Percentiles rank a stretch among this genome's conserved stretches.
Evolutionary conservation across 2,113 vertebrate genomes (phyloP).

Genomic region (Alces alces): DNA sequence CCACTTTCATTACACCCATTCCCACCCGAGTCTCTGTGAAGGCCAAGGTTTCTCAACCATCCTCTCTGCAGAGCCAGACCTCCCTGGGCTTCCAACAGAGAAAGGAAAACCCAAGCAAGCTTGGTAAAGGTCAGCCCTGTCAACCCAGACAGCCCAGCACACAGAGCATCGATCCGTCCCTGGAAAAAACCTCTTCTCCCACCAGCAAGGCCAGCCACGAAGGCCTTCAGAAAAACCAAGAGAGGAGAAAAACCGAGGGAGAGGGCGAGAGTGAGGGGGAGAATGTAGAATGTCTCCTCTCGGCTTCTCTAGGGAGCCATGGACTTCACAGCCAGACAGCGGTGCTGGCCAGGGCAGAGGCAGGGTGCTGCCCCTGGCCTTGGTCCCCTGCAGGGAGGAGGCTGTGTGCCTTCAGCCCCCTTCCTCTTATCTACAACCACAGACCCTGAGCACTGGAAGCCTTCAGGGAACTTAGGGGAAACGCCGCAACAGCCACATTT

Average conservation of each 20-base stretch:
- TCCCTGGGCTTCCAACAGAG: background rate
- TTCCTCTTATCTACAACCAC: background rate
- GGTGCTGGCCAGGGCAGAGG: background rate
- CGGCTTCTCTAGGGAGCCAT: accelerated
- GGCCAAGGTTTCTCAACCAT: background rate
- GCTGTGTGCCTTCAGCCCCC: background rate
- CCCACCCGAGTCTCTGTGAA: background rate
- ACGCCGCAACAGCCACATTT: accelerated
- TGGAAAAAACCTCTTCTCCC: slow-evolving; percentile 71
- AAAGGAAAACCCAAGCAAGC: background rate
- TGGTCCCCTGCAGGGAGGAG: background rate
- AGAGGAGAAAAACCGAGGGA: slow-evolving; percentile 61
- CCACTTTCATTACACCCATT: background rate
- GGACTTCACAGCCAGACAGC: accelerated
- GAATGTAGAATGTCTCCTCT: background rate
- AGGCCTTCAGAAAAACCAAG: slow-evolving; percentile 58
- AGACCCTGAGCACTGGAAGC: background rate
- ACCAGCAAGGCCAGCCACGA: background rate
- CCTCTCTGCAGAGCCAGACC: background rate
- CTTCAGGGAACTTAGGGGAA: background rate
- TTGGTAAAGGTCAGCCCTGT: slow-evolving; percentile 66
- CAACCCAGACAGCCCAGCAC: background rate
- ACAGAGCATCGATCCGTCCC: slow-evolving; percentile 33
- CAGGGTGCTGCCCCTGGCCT: background rate
- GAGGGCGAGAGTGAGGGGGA: slow-evolving; percentile 43